Evolutionary conservation across 2,797 vertebrate species (phyloP).

Genomic region (Sebastolobus altivelis): DNA sequence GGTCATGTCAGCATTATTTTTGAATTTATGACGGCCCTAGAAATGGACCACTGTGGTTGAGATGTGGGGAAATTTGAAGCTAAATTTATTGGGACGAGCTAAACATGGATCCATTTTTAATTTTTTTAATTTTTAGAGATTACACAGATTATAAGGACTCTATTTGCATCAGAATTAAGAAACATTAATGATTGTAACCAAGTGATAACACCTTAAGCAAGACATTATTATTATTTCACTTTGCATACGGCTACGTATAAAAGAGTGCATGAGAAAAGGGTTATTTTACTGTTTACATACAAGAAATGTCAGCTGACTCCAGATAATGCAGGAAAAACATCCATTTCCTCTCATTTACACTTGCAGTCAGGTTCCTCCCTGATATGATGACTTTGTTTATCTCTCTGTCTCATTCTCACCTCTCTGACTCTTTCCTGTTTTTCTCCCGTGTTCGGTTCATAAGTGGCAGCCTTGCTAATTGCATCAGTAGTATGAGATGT

Average conservation of each 20-base stretch:
- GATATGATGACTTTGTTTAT: constrained; percentile 3
- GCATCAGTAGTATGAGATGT: constrained; percentile 50
- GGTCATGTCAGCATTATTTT: constrained; percentile 47
- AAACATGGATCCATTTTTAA: constrained; percentile 5
- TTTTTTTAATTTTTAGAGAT: not conserved
- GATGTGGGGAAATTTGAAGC: constrained; percentile 2
- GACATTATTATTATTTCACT: not conserved
- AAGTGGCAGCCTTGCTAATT: constrained; percentile 64
- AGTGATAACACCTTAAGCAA: not conserved
- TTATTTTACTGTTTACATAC: not conserved
- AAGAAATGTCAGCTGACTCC: constrained; percentile 13
- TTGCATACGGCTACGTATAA: not conserved
- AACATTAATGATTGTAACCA: not conserved
- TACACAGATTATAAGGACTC: not conserved
- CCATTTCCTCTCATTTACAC: not conserved
- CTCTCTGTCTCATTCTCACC: constrained; percentile 40
- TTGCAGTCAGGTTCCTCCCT: not conserved
- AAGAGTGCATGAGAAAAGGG: not conserved
- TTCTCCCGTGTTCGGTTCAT: constrained; percentile 33
- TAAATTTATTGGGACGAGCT: constrained; percentile 6
- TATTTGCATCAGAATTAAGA: not conserved
- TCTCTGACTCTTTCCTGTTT: constrained; percentile 30
- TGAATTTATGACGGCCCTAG: constrained; percentile 19
- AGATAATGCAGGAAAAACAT: not conserved
- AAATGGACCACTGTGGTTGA: constrained; percentile 8